These are phyloP conservation scores for Malthinus seriepunctatus DNA, from an alignment of 2,888 invertebrate genomes.

Conservation along the genomic window DNA sequence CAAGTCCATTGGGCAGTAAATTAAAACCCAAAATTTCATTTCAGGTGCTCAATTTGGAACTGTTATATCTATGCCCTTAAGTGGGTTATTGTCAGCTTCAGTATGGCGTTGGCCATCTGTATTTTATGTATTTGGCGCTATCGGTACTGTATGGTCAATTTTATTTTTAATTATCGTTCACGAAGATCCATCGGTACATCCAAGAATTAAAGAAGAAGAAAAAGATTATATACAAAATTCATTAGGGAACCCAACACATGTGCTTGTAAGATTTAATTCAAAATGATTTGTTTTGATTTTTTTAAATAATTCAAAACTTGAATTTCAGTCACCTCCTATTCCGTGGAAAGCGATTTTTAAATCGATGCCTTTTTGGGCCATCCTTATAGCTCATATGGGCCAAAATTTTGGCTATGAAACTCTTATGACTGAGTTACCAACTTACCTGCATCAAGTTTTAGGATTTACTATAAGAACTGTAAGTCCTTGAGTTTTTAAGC, in stretches of 20 bases:
- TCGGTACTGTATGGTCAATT: slow-evolving; percentile 82
- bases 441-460: slow-evolving; percentile 87
- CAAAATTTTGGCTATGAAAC: slow-evolving; percentile 92
- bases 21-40: slow-evolving; percentile 8
- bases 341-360: slow-evolving; percentile 78
- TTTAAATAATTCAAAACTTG: no score
- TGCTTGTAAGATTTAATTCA: no score
- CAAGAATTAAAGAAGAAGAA: slow-evolving; percentile 74
- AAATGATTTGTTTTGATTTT: no score
- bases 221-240: slow-evolving; percentile 80
- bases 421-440: slow-evolving; percentile 86
- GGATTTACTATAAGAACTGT: slow-evolving; percentile 81
- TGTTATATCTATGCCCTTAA: slow-evolving; percentile 86
- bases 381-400: slow-evolving; percentile 85
- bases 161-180: slow-evolving; percentile 71
- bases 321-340: slow-evolving; percentile 83
- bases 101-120: slow-evolving; percentile 86
- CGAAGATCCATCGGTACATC: slow-evolving; percentile 78
- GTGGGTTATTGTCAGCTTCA: slow-evolving; percentile 79
- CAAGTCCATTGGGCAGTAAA: no score
- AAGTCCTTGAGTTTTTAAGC: no score
- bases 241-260: slow-evolving; percentile 75
- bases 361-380: slow-evolving; percentile 88
- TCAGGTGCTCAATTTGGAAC: slow-evolving; percentile 89
- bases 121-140: slow-evolving; percentile 83